Conservation (phyloP, 1,140 invertebrate genomes). For the Trichonephila clavata region DNA sequence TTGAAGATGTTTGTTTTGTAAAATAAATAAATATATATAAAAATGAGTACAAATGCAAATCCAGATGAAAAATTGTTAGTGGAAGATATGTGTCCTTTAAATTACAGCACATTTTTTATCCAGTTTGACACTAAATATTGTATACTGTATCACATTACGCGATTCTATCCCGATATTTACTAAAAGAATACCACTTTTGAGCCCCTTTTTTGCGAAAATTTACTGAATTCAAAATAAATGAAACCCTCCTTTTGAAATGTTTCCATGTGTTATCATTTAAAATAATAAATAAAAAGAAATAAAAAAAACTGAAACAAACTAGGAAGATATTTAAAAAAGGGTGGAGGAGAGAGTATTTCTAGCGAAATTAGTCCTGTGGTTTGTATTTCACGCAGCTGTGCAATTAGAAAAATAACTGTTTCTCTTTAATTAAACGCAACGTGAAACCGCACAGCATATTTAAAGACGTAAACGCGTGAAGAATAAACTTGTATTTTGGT, state of each 20-base stretch:
- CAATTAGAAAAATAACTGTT: neutral
- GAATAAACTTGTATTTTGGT: neutral
- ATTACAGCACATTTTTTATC: too few species aligned
- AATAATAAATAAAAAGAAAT: neutral
- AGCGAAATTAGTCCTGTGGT: neutral
- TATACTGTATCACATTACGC: too few species aligned
- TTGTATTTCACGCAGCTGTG: neutral
- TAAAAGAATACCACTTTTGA: too few species aligned
- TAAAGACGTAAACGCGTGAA: neutral
- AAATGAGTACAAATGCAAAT: too few species aligned
- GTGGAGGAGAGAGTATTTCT: neutral
- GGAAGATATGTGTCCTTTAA: too few species aligned
- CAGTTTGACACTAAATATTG: too few species aligned
- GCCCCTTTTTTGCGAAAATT: neutral
- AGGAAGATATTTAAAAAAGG: too few species aligned
- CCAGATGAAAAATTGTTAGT: too few species aligned
- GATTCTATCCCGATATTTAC: too few species aligned
- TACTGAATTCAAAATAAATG: neutral
- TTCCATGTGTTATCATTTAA: neutral
- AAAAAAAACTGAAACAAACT: neutral
- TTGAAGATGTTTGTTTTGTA: too few species aligned
- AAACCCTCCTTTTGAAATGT: neutral
- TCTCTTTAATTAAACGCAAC: neutral
- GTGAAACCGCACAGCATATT: neutral
- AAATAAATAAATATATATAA: too few species aligned